These are phyloP conservation scores for Halyomorpha halys DNA, from an alignment of 1,140 invertebrate genomes.

Conservation along the genomic window DNA sequence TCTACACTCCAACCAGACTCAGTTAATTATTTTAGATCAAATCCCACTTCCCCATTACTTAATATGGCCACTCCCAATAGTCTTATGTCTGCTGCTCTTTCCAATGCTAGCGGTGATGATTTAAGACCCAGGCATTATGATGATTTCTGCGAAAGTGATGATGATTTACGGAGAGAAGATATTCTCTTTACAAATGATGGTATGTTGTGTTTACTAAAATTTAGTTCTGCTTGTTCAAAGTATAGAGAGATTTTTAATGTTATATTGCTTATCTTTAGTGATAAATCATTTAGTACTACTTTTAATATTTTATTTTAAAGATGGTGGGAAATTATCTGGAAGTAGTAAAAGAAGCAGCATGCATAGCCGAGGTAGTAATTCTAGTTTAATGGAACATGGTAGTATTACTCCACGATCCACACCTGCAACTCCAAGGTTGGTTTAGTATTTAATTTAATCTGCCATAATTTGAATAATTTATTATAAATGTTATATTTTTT, in stretches of 20 bases:
- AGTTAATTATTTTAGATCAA: slow-evolving; percentile 37
- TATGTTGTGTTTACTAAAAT: neutral
- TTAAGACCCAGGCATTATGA: slow-evolving; percentile 53
- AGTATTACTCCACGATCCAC: slow-evolving; percentile 76
- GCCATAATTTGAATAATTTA: neutral
- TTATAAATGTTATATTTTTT: neutral
- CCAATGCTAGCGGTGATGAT: slow-evolving; percentile 46
- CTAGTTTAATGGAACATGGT: slow-evolving; percentile 65
- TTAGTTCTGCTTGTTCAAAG: neutral
- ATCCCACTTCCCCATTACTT: slow-evolving; percentile 43
- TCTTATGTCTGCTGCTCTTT: slow-evolving; percentile 40
- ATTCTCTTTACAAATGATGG: slow-evolving; percentile 66
- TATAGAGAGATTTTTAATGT: neutral
- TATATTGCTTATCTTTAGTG: neutral
- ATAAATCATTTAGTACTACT: neutral
- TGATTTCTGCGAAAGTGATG: slow-evolving; percentile 78
- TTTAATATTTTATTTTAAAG: neutral
- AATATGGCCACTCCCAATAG: slow-evolving; percentile 40
- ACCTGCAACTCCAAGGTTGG: slow-evolving; percentile 70
- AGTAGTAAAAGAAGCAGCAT: slow-evolving; percentile 81
- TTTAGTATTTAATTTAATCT: neutral
- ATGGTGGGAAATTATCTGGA: slow-evolving; percentile 40
- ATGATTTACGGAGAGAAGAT: slow-evolving; percentile 75
- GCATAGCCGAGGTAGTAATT: slow-evolving; percentile 78
- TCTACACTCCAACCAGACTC: slow-evolving; percentile 29